Evolutionary conservation across 1,140 invertebrate genomes (phyloP), one percentile per base, ranked within the genome.

Genomic region (Drosophila mauritiana): DNA sequence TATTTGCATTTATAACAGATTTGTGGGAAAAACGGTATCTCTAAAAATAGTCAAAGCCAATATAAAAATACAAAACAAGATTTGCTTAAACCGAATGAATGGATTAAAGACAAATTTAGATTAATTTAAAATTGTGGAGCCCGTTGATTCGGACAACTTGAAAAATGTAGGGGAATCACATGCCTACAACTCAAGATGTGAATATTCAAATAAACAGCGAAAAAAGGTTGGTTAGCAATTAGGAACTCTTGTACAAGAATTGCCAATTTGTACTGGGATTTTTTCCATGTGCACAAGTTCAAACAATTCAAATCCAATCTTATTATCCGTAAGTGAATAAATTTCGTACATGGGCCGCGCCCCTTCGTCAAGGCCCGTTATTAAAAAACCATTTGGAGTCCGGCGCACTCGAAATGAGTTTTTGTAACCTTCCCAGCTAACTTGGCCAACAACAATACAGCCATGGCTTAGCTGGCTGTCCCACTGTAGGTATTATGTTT

Each of bases 401-500:
- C 4, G 15, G n/a, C 25, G n/a, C 25, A n/a, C 61, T 53, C 40
- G 49, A 48, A 70, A 68, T 69, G 64, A 36, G 51, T 70, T 70
- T 70, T 57, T 49, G 65, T 70, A 70, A 70, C 68, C 68, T 72
- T 72, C 68, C 43, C 68, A 46, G 36, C 64, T 3, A 65, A 64
- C 43, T 64, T 61, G 61, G 55, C 61, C 61, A 43, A 31, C 59
- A 59, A 63, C 59, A 59, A 59, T 37, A 59, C 42, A 59, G 59
- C 34, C 59, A 59, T 20, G 61, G 65, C 49, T 55, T 40, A 39
- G 49, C 67, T 27, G 39, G 7, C 63, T 56, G 64, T 15, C 64
- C 51, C 49, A 70, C 63, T 68, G 65, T 72, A 72, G 77, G 80
- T 75, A 77, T 69, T 74, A 74, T 63, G 72, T 78, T 81, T 86